Percentiles rank a stretch among this genome's conserved stretches.
These are phyloP conservation scores for Amphiura filiformis DNA, from an alignment of 35 echinoderm and acorn worm species.

Conservation along the genomic window DNA sequence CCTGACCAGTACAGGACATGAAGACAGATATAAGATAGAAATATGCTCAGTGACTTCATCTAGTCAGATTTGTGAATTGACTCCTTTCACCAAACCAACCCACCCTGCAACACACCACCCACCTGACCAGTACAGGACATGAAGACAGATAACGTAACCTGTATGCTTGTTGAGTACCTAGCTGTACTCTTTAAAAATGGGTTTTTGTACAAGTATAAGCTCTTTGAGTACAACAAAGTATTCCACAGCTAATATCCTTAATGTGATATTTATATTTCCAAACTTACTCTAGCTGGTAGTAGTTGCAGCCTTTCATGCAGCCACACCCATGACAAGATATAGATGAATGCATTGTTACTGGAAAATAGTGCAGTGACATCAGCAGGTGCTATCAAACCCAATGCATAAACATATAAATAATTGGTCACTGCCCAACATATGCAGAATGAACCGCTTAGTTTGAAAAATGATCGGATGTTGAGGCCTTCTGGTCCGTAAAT, in stretches of 20 bases:
- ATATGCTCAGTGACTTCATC: too few species aligned
- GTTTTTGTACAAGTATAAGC: background rate
- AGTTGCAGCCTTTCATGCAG: conserved; percentile 68
- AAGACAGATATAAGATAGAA: too few species aligned
- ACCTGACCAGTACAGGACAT: background rate
- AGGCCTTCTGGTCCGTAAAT: conserved; percentile 72
- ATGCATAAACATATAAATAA: conserved; percentile 90
- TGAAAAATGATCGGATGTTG: conserved; percentile 42
- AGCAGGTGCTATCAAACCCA: conserved; percentile 83
- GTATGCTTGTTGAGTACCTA: background rate
- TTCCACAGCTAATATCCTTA: background rate
- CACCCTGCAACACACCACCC: too few species aligned
- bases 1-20: background rate
- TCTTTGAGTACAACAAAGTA: background rate
- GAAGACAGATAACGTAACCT: background rate
- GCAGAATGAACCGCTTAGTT: conserved; percentile 58
- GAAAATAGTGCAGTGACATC: conserved; percentile 95
- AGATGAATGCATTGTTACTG: conserved; percentile 95
- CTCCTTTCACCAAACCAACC: too few species aligned
- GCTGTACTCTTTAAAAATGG: background rate
- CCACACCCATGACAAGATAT: conserved; percentile 94
- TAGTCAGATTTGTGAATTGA: too few species aligned
- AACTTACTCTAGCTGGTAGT: conserved; percentile 66
- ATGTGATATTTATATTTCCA: background rate
- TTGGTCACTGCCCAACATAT: conserved; percentile 89